These are phyloP conservation scores for Propithecus coquereli DNA, from an alignment of 2,113 vertebrate species.

Conservation along the genomic window DNA sequence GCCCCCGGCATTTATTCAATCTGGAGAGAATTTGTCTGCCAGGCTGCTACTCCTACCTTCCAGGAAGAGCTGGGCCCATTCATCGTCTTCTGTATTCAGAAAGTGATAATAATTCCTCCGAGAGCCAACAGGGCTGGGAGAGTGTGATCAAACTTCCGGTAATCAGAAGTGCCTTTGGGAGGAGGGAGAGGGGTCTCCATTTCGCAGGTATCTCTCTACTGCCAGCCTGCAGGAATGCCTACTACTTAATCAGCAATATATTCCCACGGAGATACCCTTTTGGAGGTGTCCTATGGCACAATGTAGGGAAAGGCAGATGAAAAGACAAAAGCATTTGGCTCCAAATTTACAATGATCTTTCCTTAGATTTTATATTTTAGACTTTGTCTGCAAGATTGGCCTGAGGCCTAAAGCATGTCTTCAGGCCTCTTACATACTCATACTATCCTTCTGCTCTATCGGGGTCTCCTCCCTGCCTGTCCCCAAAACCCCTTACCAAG, in stretches of 20 bases:
- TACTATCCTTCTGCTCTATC: not conserved
- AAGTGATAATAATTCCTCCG: not conserved
- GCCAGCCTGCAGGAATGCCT: not conserved
- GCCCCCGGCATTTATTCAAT: not conserved
- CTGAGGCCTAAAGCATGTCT: not conserved
- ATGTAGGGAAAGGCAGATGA: not conserved
- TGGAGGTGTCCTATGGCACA: not conserved
- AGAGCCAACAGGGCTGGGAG: not conserved
- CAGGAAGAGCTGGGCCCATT: not conserved
- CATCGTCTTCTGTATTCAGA: not conserved
- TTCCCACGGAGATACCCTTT: not conserved
- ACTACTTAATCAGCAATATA: not conserved
- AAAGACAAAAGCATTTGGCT: not conserved
- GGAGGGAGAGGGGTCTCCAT: not conserved
- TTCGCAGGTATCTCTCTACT: not conserved
- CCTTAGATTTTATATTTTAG: not conserved
- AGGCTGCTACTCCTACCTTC: not conserved
- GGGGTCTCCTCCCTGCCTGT: not conserved
- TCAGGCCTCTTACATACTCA: not conserved
- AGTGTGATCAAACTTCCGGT: not conserved
- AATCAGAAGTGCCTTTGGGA: not conserved
- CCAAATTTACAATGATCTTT: not conserved
- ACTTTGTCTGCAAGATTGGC: not conserved
- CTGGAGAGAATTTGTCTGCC: conserved; percentile 40
- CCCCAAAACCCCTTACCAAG: not conserved